phyloP scores from a whole-genome alignment of 2,888 invertebrate species.

The Drosophila dives region DNA sequence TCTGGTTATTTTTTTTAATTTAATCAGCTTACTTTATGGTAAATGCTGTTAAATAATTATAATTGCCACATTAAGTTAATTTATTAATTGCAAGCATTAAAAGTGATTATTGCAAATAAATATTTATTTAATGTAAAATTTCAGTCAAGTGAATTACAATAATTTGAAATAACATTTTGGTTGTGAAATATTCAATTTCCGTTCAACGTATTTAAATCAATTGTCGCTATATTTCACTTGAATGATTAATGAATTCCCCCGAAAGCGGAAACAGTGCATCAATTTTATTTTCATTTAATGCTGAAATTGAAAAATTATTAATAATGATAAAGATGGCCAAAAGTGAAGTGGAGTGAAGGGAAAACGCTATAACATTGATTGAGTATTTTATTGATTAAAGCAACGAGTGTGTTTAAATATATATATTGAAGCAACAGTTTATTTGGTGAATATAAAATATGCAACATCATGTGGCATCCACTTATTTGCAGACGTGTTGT shows the following conservation, averaged over 20 bases:
- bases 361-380: constrained; percentile 29
- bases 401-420: constrained; percentile 18
- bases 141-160: neutral
- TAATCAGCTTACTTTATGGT: neutral
- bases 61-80: neutral
- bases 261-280: constrained; percentile 28
- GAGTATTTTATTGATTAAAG: constrained; percentile 38
- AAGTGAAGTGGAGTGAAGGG: constrained; percentile 17
- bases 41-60: neutral
- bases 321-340: constrained; percentile 28
- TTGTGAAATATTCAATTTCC: constrained; percentile 8
- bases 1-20: neutral
- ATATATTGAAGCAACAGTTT: constrained; percentile 8
- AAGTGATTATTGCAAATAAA: neutral
- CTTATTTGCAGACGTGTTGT: constrained; percentile 1
- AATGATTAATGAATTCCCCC: constrained; percentile 13
- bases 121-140: neutral
- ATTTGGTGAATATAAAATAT: constrained; percentile 25
- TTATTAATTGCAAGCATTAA: neutral
- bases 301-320: constrained; percentile 25
- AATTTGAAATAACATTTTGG: neutral
- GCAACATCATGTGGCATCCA: constrained; percentile 21
- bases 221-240: constrained; percentile 33
- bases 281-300: constrained; percentile 20
- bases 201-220: constrained; percentile 24